A percentile compares a stretch with the other conserved stretches of the same genome.
Conservation (phyloP, 2,797 vertebrate genomes). For the Argentina silus region DNA sequence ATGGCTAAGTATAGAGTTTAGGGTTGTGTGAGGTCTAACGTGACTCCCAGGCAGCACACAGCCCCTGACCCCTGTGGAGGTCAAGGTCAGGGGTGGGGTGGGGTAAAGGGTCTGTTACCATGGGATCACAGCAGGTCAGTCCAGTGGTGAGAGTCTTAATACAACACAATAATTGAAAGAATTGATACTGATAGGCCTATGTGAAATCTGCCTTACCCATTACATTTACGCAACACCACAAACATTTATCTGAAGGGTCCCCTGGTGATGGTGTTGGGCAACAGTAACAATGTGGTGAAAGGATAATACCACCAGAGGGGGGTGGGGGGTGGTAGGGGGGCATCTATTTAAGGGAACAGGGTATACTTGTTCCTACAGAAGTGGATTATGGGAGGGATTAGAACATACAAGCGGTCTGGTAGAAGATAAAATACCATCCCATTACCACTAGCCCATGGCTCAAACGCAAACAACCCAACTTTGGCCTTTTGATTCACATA, state of each 20-base stretch:
- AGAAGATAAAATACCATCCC: not conserved
- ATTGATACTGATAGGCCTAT: too few species aligned
- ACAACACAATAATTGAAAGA: too few species aligned
- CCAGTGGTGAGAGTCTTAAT: not conserved
- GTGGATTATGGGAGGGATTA: not conserved
- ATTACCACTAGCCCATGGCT: too few species aligned
- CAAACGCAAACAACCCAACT: too few species aligned
- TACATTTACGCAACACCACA: not conserved
- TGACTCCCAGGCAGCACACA: conserved; percentile 39
- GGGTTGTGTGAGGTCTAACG: conserved; percentile 71
- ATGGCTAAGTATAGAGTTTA: conserved; percentile 52
- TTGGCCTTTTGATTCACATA: too few species aligned
- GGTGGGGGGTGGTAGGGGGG: too few species aligned
- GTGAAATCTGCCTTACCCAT: not conserved
- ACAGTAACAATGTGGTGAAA: not conserved
- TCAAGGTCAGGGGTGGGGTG: conserved; percentile 35
- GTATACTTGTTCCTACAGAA: not conserved
- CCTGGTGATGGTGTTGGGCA: not conserved
- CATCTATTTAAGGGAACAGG: too few species aligned
- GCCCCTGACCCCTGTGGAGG: conserved; percentile 48
- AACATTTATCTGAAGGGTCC: not conserved
- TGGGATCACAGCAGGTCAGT: conserved; percentile 14
- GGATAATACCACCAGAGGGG: not conserved
- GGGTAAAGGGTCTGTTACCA: conserved; percentile 34
- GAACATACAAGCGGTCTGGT: not conserved